These are phyloP conservation scores for Anguilla obscura DNA, from an alignment of 2,797 vertebrate genomes.

Conservation along the genomic window DNA sequence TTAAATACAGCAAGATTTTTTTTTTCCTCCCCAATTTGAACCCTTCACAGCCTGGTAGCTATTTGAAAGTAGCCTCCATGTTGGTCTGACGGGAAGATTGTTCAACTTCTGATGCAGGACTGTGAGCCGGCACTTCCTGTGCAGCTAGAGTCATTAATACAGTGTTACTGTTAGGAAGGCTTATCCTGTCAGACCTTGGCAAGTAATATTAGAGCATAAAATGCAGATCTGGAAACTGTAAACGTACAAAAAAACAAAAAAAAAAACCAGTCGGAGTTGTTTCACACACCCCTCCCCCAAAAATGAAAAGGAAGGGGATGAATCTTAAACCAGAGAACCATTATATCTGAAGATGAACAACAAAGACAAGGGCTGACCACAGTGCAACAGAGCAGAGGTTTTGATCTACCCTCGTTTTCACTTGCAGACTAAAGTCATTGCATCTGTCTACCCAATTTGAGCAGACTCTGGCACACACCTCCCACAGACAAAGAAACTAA, in stretches of 20 bases:
- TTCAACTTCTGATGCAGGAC: neutral
- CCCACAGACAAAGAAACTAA: neutral
- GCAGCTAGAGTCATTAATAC: neutral
- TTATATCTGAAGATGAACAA: neutral
- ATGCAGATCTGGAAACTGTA: neutral
- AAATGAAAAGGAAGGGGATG: neutral
- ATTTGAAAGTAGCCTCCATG: neutral
- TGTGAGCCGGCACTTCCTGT: neutral
- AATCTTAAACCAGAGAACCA: neutral
- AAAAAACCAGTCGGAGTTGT: neutral
- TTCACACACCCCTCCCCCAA: neutral
- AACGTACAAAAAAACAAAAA: neutral
- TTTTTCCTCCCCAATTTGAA: neutral
- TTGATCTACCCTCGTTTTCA: neutral
- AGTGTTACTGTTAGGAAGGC: neutral
- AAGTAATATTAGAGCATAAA: neutral
- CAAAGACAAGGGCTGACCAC: neutral
- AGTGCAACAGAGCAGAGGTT: neutral
- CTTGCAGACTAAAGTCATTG: neutral
- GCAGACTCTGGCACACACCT: neutral
- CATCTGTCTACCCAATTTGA: neutral
- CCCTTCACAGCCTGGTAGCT: neutral
- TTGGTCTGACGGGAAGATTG: neutral
- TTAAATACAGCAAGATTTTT: neutral
- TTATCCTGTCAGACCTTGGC: neutral